phyloP scores from a whole-genome alignment of 2,113 vertebrate genomes.

The Syrmaticus mikado region DNA sequence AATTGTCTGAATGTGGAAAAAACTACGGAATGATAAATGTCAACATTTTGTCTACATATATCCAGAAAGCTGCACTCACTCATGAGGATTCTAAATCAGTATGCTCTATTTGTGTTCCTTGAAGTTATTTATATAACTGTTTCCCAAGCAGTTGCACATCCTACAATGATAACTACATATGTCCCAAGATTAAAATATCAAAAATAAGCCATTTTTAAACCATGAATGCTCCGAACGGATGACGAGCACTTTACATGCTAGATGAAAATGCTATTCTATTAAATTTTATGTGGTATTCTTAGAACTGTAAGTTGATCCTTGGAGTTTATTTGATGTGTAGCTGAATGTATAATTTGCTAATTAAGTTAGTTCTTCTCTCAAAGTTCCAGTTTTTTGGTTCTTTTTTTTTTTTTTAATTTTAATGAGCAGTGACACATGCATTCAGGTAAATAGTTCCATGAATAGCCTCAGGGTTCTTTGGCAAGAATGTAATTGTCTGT shows the following conservation, averaged over 20 bases:
- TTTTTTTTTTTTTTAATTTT: not conserved
- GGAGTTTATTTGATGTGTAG: not conserved
- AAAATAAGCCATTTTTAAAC: slow-evolving; percentile 55
- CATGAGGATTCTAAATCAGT: slow-evolving; percentile 4
- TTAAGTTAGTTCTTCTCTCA: not conserved
- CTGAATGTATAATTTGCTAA: not conserved
- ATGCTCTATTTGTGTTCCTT: slow-evolving; percentile 25
- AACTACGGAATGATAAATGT: slow-evolving; percentile 4
- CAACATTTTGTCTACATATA: not conserved
- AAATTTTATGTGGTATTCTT: not conserved
- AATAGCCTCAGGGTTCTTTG: slow-evolving; percentile 31
- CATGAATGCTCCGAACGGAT: not conserved
- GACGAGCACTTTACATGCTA: not conserved
- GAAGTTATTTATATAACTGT: slow-evolving; percentile 43
- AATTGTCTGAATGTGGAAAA: not conserved
- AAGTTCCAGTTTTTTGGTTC: not conserved
- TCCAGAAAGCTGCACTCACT: slow-evolving; percentile 21
- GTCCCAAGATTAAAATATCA: slow-evolving; percentile 57
- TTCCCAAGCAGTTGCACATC: slow-evolving; percentile 39
- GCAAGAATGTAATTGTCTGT: slow-evolving; percentile 39
- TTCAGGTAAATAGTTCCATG: slow-evolving; percentile 23
- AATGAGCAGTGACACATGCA: not conserved
- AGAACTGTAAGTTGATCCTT: not conserved
- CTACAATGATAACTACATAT: slow-evolving; percentile 31
- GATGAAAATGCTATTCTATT: not conserved